phyloP scores from a whole-genome alignment of 2,113 vertebrate species.

The Toxotes jaculatrix region DNA sequence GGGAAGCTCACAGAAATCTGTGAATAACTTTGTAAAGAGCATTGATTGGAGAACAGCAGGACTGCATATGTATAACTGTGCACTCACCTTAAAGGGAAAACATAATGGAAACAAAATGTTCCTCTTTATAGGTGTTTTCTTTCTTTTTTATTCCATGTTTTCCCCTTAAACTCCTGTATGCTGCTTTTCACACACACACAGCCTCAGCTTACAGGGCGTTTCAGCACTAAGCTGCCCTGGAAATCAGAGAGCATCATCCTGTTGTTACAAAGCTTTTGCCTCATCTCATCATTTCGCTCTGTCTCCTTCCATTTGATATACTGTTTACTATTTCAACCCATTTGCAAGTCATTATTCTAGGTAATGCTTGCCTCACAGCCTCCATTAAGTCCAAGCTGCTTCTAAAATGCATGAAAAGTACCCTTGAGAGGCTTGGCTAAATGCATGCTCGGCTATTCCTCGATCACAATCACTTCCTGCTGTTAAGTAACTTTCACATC shows the following conservation, averaged over 20 bases:
- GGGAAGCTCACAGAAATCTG: not conserved
- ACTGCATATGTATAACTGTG: not conserved
- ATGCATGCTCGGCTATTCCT: constrained; percentile 29
- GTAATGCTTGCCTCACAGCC: constrained; percentile 43
- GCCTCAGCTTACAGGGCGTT: constrained; percentile 5
- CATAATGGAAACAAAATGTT: not conserved
- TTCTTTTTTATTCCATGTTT: not conserved
- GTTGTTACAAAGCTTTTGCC: constrained; percentile 32
- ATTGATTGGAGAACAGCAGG: not conserved
- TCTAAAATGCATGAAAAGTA: constrained; percentile 54
- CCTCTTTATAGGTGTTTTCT: not conserved
- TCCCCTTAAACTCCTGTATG: not conserved
- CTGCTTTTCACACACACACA: not conserved
- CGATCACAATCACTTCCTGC: constrained; percentile 31
- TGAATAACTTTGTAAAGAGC: not conserved
- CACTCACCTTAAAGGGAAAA: not conserved
- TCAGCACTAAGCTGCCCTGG: not conserved
- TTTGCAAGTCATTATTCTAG: constrained; percentile 56
- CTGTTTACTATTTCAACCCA: constrained; percentile 52
- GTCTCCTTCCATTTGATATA: constrained; percentile 57
- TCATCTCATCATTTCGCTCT: constrained; percentile 39
- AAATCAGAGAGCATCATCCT: constrained; percentile 25
- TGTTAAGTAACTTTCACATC: constrained; percentile 44
- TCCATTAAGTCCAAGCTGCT: constrained; percentile 52
- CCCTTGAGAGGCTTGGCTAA: constrained; percentile 23